Conservation (phyloP, 2,797 vertebrate species). For the Chelonia mydas region DNA sequence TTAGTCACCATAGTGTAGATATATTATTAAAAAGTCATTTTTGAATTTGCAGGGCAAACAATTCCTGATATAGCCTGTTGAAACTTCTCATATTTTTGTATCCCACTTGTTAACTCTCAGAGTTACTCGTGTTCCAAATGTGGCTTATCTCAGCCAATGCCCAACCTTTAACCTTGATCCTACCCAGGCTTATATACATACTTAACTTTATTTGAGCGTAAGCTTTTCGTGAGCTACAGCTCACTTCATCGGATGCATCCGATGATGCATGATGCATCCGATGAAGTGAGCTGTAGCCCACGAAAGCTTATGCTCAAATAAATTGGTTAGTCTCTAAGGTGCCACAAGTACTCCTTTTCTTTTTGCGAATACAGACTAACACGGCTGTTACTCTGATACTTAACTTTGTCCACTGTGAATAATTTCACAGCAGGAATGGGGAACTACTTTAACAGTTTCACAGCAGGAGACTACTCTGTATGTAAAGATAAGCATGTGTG, state of each 20-base stretch:
- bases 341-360: too few relatives aligned
- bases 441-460: background rate
- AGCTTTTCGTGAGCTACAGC: too few relatives aligned
- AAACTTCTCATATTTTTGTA: background rate
- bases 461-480: background rate
- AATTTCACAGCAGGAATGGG: background rate
- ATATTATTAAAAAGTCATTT: background rate
- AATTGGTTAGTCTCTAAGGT: too few relatives aligned
- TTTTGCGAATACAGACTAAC: too few relatives aligned
- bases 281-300: too few relatives aligned
- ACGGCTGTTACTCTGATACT: too few relatives aligned
- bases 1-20: background rate
- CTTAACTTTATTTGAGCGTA: too few relatives aligned
- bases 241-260: too few relatives aligned
- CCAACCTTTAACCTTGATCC: constrained; percentile 48
- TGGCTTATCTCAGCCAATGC: background rate
- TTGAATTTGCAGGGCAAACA: background rate
- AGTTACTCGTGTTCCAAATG: constrained; percentile 33
- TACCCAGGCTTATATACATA: constrained; percentile 4
- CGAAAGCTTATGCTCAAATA: too few relatives aligned
- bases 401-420: constrained; percentile 20
- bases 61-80: constrained; percentile 13
- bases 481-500: background rate
- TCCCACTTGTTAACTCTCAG: constrained; percentile 15
- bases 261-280: too few relatives aligned